Evolutionary conservation across 2,888 invertebrate species (phyloP).

Genomic region (Dynastes tityus): DNA sequence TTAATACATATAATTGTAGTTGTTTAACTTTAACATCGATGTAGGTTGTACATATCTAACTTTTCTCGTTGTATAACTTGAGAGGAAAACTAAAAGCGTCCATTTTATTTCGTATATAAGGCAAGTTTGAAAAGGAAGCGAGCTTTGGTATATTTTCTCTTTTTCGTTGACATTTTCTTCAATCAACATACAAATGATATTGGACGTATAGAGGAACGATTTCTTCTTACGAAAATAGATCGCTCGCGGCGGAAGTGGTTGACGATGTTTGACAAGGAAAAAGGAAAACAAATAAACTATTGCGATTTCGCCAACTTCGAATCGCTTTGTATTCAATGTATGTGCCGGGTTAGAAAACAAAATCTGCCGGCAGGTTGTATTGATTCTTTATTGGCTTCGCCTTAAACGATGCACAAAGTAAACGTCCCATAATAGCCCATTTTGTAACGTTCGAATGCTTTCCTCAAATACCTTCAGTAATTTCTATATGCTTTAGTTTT

Average conservation of each 20-base stretch:
- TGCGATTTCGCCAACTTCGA: conserved; percentile 8
- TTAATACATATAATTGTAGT: too few relatives aligned
- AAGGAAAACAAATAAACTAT: conserved; percentile 36
- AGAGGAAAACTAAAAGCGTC: background rate
- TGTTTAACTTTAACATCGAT: too few relatives aligned
- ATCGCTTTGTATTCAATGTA: conserved; percentile 36
- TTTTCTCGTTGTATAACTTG: too few relatives aligned
- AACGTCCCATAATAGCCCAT: background rate
- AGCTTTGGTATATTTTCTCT: conserved; percentile 10
- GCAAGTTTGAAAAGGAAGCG: background rate
- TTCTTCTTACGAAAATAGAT: conserved; percentile 40
- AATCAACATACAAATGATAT: conserved; percentile 40
- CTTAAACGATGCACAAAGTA: conserved; percentile 19
- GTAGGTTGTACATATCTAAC: too few relatives aligned
- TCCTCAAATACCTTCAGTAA: background rate
- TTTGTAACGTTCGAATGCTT: background rate
- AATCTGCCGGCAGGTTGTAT: conserved; percentile 16
- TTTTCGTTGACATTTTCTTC: conserved; percentile 22
- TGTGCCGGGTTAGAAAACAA: conserved; percentile 33
- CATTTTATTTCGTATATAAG: background rate
- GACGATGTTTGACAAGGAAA: conserved; percentile 30
- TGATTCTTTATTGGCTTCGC: conserved; percentile 26
- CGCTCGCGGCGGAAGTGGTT: conserved; percentile 36
- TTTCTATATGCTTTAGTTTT: background rate
- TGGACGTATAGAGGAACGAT: conserved; percentile 36